Evolutionary conservation across 2,888 invertebrate genomes (phyloP).

Genomic region (Callimorpha dominula): DNA sequence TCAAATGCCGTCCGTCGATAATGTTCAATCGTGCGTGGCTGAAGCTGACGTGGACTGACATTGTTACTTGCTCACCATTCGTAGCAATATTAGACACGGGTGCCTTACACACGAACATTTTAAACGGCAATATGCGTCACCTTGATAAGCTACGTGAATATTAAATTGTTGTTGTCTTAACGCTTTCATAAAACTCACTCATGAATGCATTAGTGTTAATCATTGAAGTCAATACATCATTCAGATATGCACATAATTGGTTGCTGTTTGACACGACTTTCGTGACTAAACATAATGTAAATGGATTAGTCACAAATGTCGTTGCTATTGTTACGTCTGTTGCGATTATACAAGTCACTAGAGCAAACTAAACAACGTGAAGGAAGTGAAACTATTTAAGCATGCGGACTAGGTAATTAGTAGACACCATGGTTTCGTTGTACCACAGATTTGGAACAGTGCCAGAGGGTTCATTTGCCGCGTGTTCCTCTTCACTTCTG

Average conservation of each 20-base stretch:
- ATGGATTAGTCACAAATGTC: conserved; percentile 65
- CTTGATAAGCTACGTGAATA: conserved; percentile 31
- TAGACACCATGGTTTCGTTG: conserved; percentile 38
- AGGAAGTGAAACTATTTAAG: conserved; percentile 48
- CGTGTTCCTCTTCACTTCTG: conserved; percentile 29
- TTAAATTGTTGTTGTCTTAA: conserved; percentile 35
- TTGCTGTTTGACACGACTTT: conserved; percentile 60
- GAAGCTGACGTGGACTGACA: conserved; percentile 48
- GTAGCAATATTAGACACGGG: conserved; percentile 35
- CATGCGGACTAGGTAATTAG: conserved; percentile 40
- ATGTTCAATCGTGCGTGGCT: conserved; percentile 54
- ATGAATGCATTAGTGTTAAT: conserved; percentile 26
- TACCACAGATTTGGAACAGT: conserved; percentile 39
- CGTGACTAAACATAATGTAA: conserved; percentile 64
- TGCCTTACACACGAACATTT: conserved; percentile 19
- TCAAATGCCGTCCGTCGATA: conserved; percentile 42
- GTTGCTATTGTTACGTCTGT: conserved; percentile 59
- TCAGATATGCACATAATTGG: conserved; percentile 52
- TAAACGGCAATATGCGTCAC: conserved; percentile 27
- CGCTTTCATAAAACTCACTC: conserved; percentile 27
- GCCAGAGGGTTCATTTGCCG: conserved; percentile 57
- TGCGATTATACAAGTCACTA: conserved; percentile 53
- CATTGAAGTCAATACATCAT: conserved; percentile 39
- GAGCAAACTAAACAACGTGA: conserved; percentile 28
- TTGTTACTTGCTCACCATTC: conserved; percentile 33